Evolutionary conservation across 2,797 vertebrate species (phyloP).

Genomic region (Lindbergichthys nudifrons): DNA sequence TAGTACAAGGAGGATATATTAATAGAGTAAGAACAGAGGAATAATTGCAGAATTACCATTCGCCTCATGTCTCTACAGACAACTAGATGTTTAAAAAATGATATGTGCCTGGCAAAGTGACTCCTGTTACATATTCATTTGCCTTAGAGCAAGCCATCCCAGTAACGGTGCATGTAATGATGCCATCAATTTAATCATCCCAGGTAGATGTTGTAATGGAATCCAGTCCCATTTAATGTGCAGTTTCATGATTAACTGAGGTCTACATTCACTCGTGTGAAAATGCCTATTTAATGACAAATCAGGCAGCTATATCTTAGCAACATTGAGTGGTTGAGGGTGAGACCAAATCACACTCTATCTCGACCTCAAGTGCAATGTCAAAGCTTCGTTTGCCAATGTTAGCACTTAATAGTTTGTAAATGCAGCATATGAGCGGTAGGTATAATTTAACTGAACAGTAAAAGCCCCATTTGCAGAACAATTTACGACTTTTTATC

Average conservation of each 20-base stretch:
- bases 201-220: constrained; percentile 17
- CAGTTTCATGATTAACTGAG: constrained; percentile 29
- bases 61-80: background rate
- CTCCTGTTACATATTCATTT: constrained; percentile 29
- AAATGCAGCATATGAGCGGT: background rate
- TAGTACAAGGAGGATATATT: background rate
- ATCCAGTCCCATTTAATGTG: constrained; percentile 20
- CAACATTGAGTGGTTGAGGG: background rate
- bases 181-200: constrained; percentile 38
- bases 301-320: background rate
- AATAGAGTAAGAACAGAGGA: constrained; percentile 6
- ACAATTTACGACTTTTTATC: too few species aligned
- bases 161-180: constrained; percentile 18
- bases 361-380: background rate
- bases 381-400: constrained; percentile 13
- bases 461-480: background rate
- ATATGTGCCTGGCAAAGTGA: constrained; percentile 7
- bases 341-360: background rate
- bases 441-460: background rate
- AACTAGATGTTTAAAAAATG: constrained; percentile 13
- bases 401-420: background rate
- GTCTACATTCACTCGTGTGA: constrained; percentile 6
- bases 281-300: constrained; percentile 8
- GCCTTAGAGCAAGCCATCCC: constrained; percentile 6
- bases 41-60: constrained; percentile 4